phyloP scores from a whole-genome alignment of 2,113 vertebrate genomes.

The Chaetodon trifascialis region DNA sequence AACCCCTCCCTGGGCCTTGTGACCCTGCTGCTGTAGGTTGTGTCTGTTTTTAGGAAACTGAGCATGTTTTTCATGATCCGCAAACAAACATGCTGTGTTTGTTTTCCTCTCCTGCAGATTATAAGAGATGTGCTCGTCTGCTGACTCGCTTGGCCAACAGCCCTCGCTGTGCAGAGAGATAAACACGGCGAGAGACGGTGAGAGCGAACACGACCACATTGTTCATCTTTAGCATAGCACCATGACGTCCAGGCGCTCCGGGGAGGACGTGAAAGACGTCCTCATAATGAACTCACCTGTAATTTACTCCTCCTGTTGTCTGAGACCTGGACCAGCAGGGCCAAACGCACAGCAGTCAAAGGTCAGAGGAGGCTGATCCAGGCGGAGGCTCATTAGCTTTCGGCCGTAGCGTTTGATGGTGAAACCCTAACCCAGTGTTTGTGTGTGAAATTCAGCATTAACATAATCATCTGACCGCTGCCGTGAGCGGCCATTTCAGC shows the following conservation, averaged over 20 bases:
- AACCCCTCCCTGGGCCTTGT: not conserved
- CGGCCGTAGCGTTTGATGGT: no score
- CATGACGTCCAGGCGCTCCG: not conserved
- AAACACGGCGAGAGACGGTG: constrained; percentile 62
- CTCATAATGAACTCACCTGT: not conserved
- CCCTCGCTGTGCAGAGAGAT: constrained; percentile 90
- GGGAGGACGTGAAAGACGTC: not conserved
- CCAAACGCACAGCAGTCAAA: not conserved
- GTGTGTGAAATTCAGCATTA: no score
- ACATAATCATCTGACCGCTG: no score
- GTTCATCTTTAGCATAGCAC: not conserved
- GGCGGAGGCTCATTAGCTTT: no score
- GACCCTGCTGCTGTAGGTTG: not conserved
- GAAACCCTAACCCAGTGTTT: no score
- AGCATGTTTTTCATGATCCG: not conserved
- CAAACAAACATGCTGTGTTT: constrained; percentile 29
- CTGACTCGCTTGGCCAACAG: constrained; percentile 93
- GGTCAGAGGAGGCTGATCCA: not conserved
- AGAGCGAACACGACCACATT: constrained; percentile 16
- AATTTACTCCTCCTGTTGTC: not conserved
- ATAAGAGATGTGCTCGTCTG: constrained; percentile 94
- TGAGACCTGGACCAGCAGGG: not conserved
- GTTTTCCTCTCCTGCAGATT: constrained; percentile 83
- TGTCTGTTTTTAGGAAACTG: constrained; percentile 4
- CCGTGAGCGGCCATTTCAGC: no score